Evolutionary conservation across 2,113 vertebrate genomes (phyloP).

Genomic region (Semnornis frantzii): DNA sequence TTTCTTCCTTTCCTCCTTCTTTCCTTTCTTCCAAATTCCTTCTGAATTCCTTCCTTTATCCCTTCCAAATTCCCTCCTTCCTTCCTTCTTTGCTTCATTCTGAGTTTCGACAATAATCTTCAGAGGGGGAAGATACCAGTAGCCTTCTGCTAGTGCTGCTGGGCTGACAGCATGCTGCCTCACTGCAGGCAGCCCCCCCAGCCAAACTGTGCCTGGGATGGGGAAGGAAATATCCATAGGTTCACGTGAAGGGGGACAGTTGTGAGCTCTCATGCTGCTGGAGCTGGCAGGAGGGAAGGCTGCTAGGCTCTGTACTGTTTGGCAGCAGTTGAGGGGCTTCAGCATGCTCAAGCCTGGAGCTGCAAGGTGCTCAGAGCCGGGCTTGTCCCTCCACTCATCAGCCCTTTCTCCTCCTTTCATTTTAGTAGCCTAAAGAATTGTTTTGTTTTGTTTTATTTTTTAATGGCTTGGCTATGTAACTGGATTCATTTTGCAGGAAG

Average conservation of each 20-base stretch:
- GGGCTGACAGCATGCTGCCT: not conserved
- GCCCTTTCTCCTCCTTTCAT: not conserved
- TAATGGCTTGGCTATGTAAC: not conserved
- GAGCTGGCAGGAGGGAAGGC: not conserved
- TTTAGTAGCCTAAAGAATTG: not conserved
- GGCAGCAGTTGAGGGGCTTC: not conserved
- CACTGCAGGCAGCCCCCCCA: too few relatives aligned
- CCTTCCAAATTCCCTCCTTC: too few relatives aligned
- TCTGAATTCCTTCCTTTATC: too few relatives aligned
- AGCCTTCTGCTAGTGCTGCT: not conserved
- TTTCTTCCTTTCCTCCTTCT: too few relatives aligned
- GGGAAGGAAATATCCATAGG: not conserved
- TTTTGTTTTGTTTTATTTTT: too few relatives aligned
- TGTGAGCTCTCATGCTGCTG: not conserved
- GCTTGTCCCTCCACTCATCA: not conserved
- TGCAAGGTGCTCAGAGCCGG: not conserved
- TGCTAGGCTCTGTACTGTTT: not conserved
- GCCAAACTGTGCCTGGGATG: too few relatives aligned
- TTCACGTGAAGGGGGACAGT: not conserved
- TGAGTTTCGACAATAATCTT: not conserved
- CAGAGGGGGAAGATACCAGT: not conserved
- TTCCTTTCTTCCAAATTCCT: too few relatives aligned
- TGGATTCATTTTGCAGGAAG: not conserved
- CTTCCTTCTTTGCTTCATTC: not conserved
- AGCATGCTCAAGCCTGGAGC: not conserved